Evolutionary conservation across 2,888 invertebrate species (phyloP).

Genomic region (Saturnia japonica): DNA sequence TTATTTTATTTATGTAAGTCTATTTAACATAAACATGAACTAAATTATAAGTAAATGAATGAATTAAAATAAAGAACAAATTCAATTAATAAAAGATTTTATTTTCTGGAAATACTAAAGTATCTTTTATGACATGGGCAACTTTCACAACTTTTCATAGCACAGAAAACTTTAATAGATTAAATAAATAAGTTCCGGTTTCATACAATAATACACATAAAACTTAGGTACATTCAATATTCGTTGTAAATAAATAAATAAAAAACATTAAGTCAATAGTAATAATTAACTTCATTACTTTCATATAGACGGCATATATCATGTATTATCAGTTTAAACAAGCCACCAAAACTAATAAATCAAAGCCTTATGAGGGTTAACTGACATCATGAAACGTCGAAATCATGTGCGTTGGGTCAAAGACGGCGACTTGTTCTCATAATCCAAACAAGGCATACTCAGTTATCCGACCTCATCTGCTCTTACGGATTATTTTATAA

Average conservation of each 20-base stretch:
- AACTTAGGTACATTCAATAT: background rate
- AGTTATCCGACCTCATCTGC: conserved; percentile 38
- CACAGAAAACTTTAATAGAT: background rate
- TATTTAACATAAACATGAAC: background rate
- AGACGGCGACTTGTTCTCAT: conserved; percentile 6
- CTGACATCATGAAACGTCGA: conserved; percentile 1
- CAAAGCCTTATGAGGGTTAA: background rate
- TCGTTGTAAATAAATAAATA: background rate
- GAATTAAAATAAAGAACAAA: background rate
- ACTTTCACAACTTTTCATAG: background rate
- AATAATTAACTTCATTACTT: background rate
- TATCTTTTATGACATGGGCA: background rate
- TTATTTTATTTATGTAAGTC: background rate
- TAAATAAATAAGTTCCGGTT: background rate
- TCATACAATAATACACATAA: background rate
- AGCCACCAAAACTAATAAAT: background rate
- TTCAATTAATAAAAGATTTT: background rate
- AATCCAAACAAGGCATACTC: conserved; percentile 30
- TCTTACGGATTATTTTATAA: conserved; percentile 30
- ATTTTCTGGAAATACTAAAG: background rate
- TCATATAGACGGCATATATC: no score
- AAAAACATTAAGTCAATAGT: background rate
- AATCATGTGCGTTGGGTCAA: conserved; percentile 2
- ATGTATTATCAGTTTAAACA: background rate
- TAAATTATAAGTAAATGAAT: no score